phyloP scores from a whole-genome alignment of 2,888 invertebrate genomes.

The Leptopilina myrica region DNA sequence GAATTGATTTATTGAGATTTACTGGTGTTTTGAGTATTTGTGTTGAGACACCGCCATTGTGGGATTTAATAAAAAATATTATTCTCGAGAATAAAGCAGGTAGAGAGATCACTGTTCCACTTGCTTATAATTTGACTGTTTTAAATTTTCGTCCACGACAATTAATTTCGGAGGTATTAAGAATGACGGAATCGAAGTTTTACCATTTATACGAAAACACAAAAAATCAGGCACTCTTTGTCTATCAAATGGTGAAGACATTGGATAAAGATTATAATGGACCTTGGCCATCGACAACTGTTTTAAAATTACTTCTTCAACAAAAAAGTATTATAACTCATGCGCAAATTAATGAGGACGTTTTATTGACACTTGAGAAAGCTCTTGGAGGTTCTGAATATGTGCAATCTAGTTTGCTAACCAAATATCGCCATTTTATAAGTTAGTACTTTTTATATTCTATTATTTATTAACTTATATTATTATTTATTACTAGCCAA shows the following conservation, averaged over 20 bases:
- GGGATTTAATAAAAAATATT: constrained; percentile 78
- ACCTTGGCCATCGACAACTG: constrained; percentile 75
- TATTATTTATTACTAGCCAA: neutral
- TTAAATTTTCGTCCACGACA: constrained; percentile 78
- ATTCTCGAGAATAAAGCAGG: constrained; percentile 72
- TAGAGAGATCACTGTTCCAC: constrained; percentile 76
- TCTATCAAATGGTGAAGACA: constrained; percentile 79
- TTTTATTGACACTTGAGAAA: constrained; percentile 71
- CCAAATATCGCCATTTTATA: constrained; percentile 68
- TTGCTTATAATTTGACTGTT: constrained; percentile 80
- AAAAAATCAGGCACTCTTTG: constrained; percentile 66
- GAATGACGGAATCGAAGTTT: neutral
- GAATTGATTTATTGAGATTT: neutral
- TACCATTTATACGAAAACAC: neutral
- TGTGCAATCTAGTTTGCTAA: constrained; percentile 78
- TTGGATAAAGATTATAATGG: constrained; percentile 77
- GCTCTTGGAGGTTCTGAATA: constrained; percentile 81
- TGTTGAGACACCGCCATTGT: constrained; percentile 80
- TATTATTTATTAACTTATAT: neutral
- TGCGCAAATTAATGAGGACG: neutral
- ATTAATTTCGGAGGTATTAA: neutral
- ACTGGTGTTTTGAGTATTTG: neutral
- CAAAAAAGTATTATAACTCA: neutral
- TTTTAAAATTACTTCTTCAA: constrained; percentile 54
- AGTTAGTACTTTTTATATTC: neutral